Conservation (phyloP, 1,140 invertebrate genomes). For the Tetramorium alpestre region DNA sequence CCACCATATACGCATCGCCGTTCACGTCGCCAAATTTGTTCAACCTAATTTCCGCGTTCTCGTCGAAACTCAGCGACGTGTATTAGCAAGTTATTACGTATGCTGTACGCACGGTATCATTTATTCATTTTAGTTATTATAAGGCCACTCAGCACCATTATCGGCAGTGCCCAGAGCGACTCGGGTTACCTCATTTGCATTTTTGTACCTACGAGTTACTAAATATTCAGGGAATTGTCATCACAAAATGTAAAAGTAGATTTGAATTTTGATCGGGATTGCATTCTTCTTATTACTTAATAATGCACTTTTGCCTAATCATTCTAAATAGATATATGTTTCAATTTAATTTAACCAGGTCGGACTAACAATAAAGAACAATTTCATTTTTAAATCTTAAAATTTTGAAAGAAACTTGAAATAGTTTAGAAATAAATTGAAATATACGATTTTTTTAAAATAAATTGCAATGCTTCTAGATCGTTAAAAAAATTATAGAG, state of each 20-base stretch:
- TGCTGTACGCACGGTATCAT: constrained; percentile 37
- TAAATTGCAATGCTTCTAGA: not conserved
- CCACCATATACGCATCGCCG: constrained; percentile 38
- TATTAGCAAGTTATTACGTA: constrained; percentile 58
- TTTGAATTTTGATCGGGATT: too few relatives aligned
- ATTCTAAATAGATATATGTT: not conserved
- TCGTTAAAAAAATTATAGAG: not conserved
- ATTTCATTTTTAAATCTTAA: not conserved
- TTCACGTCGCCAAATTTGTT: constrained; percentile 53
- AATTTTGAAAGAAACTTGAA: not conserved
- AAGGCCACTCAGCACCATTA: constrained; percentile 29
- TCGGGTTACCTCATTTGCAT: constrained; percentile 14
- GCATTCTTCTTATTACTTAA: too few relatives aligned
- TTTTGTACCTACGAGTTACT: not conserved
- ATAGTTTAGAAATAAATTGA: not conserved
- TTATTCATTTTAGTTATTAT: constrained; percentile 53
- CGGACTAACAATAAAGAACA: not conserved
- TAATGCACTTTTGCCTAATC: not conserved
- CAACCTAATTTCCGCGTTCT: constrained; percentile 56
- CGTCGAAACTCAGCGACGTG: constrained; percentile 47
- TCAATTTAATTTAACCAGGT: not conserved
- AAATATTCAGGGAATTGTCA: not conserved
- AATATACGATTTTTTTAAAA: not conserved
- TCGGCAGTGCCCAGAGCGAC: not conserved
- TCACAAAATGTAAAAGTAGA: not conserved